These are phyloP conservation scores for Lasioglossum pauxillum DNA, from an alignment of 2,888 invertebrate genomes.

Conservation along the genomic window DNA sequence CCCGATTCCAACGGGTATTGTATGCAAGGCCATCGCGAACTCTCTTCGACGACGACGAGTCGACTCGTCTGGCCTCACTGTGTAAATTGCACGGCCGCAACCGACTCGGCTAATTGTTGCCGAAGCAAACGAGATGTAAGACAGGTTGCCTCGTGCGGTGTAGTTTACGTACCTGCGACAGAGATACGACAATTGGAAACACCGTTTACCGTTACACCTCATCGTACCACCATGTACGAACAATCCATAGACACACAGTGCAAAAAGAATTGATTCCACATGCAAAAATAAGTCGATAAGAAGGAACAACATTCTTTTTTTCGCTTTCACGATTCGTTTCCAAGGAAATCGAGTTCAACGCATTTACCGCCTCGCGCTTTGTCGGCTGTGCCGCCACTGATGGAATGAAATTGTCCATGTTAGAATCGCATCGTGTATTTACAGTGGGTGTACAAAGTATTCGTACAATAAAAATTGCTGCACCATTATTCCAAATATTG, in stretches of 20 bases:
- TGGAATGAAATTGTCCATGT: no score
- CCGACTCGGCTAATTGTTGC: conserved; percentile 75
- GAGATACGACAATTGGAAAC: not conserved
- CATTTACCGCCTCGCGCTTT: no score
- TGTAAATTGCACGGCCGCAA: conserved; percentile 77
- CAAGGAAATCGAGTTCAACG: not conserved
- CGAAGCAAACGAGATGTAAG: conserved; percentile 74
- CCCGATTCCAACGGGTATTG: conserved; percentile 47
- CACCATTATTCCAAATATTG: no score
- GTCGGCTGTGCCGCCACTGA: no score
- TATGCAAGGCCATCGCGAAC: conserved; percentile 28
- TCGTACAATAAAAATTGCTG: no score
- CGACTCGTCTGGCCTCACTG: conserved; percentile 55
- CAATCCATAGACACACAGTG: not conserved
- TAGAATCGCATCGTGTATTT: no score
- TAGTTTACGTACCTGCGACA: conserved; percentile 74
- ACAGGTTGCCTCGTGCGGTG: conserved; percentile 63
- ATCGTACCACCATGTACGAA: not conserved
- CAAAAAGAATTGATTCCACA: not conserved
- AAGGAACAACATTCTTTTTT: not conserved
- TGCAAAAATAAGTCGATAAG: not conserved
- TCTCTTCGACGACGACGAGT: conserved; percentile 38
- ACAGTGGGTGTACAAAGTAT: no score
- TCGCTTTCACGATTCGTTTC: not conserved
- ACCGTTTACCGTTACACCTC: not conserved